phyloP scores from a whole-genome alignment of 2,113 vertebrate species.

The Rhagologus leucostigma region DNA sequence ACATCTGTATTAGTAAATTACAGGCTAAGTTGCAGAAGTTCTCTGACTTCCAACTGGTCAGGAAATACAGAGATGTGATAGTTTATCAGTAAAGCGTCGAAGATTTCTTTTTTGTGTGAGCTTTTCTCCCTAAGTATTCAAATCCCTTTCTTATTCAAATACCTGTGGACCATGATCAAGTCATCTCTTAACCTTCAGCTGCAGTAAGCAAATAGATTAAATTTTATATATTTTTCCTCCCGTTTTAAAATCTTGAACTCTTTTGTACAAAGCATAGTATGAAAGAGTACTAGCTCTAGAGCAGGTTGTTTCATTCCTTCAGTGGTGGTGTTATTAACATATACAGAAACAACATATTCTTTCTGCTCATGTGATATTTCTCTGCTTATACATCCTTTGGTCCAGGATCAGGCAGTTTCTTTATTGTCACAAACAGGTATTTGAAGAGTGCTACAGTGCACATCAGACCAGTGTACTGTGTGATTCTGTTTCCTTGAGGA shows the following conservation, averaged over 20 bases:
- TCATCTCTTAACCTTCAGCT: neutral
- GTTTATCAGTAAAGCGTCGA: neutral
- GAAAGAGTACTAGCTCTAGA: neutral
- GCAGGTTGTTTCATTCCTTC: neutral
- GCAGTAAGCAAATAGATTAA: neutral
- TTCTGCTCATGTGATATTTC: neutral
- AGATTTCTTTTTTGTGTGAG: neutral
- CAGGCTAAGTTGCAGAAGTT: neutral
- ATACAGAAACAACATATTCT: neutral
- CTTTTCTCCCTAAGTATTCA: neutral
- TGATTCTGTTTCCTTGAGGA: neutral
- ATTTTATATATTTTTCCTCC: neutral
- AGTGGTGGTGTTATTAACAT: neutral
- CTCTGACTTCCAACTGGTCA: neutral
- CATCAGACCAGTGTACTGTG: neutral
- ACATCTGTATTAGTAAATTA: neutral
- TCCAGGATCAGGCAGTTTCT: neutral
- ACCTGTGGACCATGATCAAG: neutral
- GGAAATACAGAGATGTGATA: neutral
- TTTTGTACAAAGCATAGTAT: neutral
- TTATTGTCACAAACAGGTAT: neutral
- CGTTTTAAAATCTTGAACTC: neutral
- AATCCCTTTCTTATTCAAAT: neutral
- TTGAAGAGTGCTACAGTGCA: neutral
- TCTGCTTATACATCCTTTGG: neutral